A percentile compares a stretch with the other conserved stretches of the same genome.
phyloP scores from a whole-genome alignment of 1,140 invertebrate genomes.

The Leptinotarsa undecemlineata region DNA sequence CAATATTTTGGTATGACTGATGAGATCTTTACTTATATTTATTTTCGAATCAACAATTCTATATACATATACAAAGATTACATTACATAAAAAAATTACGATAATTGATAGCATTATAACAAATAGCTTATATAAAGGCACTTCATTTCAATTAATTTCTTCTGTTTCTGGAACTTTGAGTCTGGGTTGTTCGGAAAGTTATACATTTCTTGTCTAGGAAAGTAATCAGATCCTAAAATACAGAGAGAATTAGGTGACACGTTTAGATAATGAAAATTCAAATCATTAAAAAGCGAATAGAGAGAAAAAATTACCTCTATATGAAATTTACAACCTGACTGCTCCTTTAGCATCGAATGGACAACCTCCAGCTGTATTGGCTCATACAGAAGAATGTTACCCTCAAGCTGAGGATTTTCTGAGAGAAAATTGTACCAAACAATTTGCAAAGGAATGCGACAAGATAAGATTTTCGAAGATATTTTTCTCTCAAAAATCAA shows the following conservation, averaged over 20 bases:
- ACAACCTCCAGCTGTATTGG: constrained; percentile 62
- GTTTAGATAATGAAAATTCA: not conserved
- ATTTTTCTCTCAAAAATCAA: constrained; percentile 51
- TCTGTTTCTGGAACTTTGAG: constrained; percentile 29
- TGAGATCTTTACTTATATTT: no score
- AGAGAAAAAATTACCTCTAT: constrained; percentile 57
- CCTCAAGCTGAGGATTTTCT: constrained; percentile 54
- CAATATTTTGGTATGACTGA: no score
- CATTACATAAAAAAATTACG: no score
- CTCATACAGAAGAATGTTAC: constrained; percentile 61
- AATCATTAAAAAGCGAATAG: not conserved
- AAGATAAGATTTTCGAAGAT: constrained; percentile 49
- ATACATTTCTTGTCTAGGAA: constrained; percentile 64
- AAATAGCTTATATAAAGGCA: no score
- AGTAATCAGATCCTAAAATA: constrained; percentile 59
- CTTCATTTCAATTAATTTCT: no score
- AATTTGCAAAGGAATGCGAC: constrained; percentile 60
- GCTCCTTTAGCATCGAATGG: constrained; percentile 57
- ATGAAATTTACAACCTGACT: constrained; percentile 59
- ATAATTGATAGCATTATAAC: no score
- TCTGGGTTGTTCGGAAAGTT: constrained; percentile 58
- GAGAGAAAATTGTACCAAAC: constrained; percentile 62
- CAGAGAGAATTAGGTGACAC: constrained; percentile 23
- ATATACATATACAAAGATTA: no score
- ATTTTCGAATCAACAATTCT: no score